These are phyloP conservation scores for Lepidurus arcticus DNA, from an alignment of 1,140 invertebrate species.

Conservation along the genomic window DNA sequence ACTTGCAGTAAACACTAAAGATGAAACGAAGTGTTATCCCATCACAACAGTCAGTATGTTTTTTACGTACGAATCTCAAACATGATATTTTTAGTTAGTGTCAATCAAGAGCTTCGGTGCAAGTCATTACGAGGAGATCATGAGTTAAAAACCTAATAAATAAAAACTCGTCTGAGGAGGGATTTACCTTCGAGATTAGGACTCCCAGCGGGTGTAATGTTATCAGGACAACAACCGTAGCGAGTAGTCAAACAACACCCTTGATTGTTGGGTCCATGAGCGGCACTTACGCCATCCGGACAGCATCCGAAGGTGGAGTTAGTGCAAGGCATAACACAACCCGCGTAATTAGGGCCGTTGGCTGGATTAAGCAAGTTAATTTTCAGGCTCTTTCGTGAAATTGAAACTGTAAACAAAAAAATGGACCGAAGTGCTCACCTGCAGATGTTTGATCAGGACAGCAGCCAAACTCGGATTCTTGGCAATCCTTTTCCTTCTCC, in stretches of 20 bases:
- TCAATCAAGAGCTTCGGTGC: background rate
- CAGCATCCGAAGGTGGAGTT: slow-evolving; percentile 80
- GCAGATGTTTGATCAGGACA: slow-evolving; percentile 59
- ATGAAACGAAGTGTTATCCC: too few relatives aligned
- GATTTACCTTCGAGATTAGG: slow-evolving; percentile 61
- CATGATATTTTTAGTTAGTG: too few relatives aligned
- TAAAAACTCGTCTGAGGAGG: background rate
- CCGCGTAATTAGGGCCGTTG: slow-evolving; percentile 38
- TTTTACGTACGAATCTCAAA: too few relatives aligned
- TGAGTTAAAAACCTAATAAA: slow-evolving; percentile 32
- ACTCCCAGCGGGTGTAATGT: slow-evolving; percentile 73
- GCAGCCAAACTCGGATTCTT: slow-evolving; percentile 53
- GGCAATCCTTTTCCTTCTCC: slow-evolving; percentile 39
- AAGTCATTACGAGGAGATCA: background rate
- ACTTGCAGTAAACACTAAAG: too few relatives aligned
- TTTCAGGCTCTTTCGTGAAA: slow-evolving; percentile 19
- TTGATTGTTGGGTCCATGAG: slow-evolving; percentile 73
- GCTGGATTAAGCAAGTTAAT: slow-evolving; percentile 28
- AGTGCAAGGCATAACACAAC: slow-evolving; percentile 55
- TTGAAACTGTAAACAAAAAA: slow-evolving; percentile 24
- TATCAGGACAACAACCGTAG: slow-evolving; percentile 85
- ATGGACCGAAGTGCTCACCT: slow-evolving; percentile 36
- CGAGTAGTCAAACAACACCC: slow-evolving; percentile 69
- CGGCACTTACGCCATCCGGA: slow-evolving; percentile 71
- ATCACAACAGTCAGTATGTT: too few relatives aligned